Evolutionary conservation across 2,113 vertebrate genomes (phyloP), one percentile per base, ranked within the genome.

Genomic region (Nothobranchius furzeri): DNA sequence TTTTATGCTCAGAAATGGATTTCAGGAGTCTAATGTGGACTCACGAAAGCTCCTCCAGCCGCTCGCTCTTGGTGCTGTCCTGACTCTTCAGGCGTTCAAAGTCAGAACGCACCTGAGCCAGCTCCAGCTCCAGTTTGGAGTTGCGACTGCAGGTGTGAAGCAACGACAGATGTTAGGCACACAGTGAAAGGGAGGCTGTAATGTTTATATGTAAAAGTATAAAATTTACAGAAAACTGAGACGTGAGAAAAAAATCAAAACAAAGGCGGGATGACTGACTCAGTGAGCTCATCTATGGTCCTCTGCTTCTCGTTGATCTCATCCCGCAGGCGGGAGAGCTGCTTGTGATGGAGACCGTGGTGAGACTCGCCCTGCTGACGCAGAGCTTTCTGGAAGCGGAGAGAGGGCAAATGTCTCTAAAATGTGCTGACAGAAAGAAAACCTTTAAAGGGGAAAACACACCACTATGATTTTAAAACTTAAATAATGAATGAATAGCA

Each of bases 301-400:
- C 95, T 94, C 86, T 96, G 96, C 76, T 97, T 97, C 88, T 96
- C 94, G 0, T 96, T 96, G 88, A 97, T 96, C 89, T 97, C 96
- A 7, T 97, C 95, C 14, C 95, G 92, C 70, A 97, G 93, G 50
- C 92, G 94, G 54, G 94, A 92, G 81, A 96, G 90, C 87, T 96
- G 96, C 86, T 93, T 91, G 83, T 96, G 95, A 72, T 96, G 94
- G 71, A 94, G 88, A 64, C 95, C 95, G 0, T 92, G 93, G 76
- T 96, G 93, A 52, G 78, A 92, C 60, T 95, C 94, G 60, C 90
- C 89, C 82, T 94, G 93, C 76, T 93, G 85, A 69, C 93, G 93
- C 70, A 86, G 35, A 8, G 84, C 70, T 88, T 92, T 94, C 95
- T 96, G 89, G 9, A 78, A 60, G 60, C 30, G 6, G 45, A 51